Conservation (phyloP, 2,888 invertebrate genomes). For the Zygogramma bicolorata region DNA sequence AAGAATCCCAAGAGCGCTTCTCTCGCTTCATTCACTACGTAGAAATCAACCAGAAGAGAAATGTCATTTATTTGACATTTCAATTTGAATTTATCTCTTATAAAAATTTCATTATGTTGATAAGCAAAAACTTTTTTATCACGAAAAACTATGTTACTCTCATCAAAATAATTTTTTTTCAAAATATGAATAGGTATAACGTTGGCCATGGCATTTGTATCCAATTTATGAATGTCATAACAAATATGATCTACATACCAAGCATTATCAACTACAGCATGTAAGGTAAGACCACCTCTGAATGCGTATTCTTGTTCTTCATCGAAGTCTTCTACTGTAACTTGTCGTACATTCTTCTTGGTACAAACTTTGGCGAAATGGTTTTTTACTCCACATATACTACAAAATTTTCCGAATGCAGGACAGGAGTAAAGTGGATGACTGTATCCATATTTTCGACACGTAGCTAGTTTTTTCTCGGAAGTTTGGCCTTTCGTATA, state of each 20-base stretch:
- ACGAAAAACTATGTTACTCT: not conserved
- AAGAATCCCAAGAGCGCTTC: not conserved
- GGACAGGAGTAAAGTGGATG: no score
- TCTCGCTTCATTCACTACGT: not conserved
- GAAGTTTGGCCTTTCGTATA: no score
- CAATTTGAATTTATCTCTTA: not conserved
- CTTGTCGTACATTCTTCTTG: no score
- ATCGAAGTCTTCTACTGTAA: not conserved
- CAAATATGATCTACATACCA: not conserved
- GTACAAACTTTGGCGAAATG: not conserved
- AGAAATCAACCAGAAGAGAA: not conserved
- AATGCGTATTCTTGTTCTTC: not conserved
- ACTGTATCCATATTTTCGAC: not conserved
- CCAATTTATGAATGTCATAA: not conserved
- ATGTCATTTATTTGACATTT: not conserved
- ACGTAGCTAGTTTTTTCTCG: no score
- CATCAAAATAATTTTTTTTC: not conserved
- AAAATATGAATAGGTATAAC: not conserved
- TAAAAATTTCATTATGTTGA: not conserved
- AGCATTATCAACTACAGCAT: not conserved
- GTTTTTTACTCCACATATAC: not conserved
- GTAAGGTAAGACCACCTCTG: not conserved
- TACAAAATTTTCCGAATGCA: not conserved
- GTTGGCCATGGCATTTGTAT: not conserved
- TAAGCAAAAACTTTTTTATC: not conserved